Evolutionary conservation across 2,888 invertebrate species (phyloP).

Genomic region (Chrysodeixis includens): DNA sequence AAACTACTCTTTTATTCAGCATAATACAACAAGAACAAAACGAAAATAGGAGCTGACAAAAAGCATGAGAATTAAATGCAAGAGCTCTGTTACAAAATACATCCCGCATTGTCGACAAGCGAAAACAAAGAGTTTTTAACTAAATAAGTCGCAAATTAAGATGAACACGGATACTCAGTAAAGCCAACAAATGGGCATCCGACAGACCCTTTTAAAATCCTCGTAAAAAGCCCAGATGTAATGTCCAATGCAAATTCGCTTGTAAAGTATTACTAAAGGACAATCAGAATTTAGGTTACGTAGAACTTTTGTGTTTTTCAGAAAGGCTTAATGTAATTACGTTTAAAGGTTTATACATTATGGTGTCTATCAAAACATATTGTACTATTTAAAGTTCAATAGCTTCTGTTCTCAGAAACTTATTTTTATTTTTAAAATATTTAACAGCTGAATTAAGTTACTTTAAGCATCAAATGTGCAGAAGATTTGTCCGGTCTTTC

Average conservation of each 20-base stretch:
- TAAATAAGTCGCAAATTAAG: conserved; percentile 36
- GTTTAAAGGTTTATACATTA: no score
- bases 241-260: conserved; percentile 59
- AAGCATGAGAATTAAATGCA: not conserved
- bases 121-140: conserved; percentile 14
- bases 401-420: no score
- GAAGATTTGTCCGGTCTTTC: no score
- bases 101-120: not conserved
- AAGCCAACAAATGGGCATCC: conserved; percentile 39
- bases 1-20: not conserved
- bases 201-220: conserved; percentile 34
- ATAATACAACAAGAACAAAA: not conserved
- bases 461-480: no score
- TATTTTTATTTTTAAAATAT: no score
- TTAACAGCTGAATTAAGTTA: no score
- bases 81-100: conserved; percentile 8
- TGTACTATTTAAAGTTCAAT: no score
- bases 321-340: no score
- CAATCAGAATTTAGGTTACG: conserved; percentile 14
- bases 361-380: no score
- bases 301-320: not conserved
- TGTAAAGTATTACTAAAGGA: conserved; percentile 44
- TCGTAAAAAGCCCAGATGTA: conserved; percentile 55
- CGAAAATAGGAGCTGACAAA: not conserved
- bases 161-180: conserved; percentile 23